Percentiles rank a stretch among this genome's conserved stretches.
Evolutionary conservation across 2,113 vertebrate species (phyloP).

Genomic region (Oryzias javanicus): DNA sequence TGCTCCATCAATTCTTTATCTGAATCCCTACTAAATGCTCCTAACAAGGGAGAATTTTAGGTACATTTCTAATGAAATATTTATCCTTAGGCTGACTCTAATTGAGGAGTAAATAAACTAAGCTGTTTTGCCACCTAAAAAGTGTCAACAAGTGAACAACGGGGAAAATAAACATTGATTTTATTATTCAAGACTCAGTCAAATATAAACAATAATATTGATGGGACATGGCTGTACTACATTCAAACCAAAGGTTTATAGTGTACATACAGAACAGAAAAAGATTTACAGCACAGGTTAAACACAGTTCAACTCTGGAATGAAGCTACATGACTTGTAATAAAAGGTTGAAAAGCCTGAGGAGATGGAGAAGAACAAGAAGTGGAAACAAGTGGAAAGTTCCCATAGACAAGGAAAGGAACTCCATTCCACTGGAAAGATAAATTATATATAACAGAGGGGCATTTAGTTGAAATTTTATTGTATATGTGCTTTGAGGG

Average conservation of each 20-base stretch:
- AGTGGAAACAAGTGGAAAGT: not conserved
- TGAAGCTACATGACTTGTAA: constrained; percentile 39
- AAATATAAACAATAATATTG: constrained; percentile 62
- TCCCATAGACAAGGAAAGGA: constrained; percentile 12
- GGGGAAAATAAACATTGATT: constrained; percentile 69
- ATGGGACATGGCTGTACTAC: constrained; percentile 54
- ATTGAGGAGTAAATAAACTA: constrained; percentile 54
- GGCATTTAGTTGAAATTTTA: constrained; percentile 44
- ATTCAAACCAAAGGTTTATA: constrained; percentile 65
- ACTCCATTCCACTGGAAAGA: constrained; percentile 51
- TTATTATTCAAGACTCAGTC: constrained; percentile 70
- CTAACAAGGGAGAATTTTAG: constrained; percentile 24
- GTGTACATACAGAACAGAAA: constrained; percentile 47
- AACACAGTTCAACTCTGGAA: constrained; percentile 49
- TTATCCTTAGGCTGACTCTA: constrained; percentile 44
- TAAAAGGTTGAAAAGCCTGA: constrained; percentile 29
- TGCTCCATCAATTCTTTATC: too few species aligned
- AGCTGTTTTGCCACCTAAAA: constrained; percentile 59
- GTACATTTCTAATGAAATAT: constrained; percentile 21
- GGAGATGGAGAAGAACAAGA: constrained; percentile 15
- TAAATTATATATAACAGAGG: constrained; percentile 63
- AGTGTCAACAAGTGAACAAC: constrained; percentile 59
- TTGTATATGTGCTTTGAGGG: constrained; percentile 59
- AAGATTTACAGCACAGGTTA: constrained; percentile 56
- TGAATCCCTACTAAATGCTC: too few species aligned